Percentiles rank a stretch among this genome's conserved stretches.
phyloP scores from a whole-genome alignment of 2,797 vertebrate species.

The Triplophysa yarkandensis region DNA sequence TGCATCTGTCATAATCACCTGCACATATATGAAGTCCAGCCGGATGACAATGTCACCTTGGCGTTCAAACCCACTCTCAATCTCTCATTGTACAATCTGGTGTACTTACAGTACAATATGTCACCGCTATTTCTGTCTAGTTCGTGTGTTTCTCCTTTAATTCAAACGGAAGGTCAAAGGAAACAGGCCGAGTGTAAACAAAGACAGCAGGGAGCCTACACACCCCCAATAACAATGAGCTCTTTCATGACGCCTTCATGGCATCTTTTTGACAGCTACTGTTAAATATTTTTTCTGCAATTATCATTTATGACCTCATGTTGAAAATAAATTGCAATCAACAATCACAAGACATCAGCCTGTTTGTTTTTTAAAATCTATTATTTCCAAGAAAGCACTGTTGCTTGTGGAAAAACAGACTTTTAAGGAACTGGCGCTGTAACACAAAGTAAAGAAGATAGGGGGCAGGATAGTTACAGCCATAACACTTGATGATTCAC shows the following conservation, averaged over 20 bases:
- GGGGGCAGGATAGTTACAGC: constrained; percentile 63
- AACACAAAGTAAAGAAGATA: constrained; percentile 55
- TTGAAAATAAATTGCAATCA: too few species aligned
- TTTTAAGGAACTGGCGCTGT: constrained; percentile 43
- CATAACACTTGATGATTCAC: background rate
- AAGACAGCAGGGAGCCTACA: constrained; percentile 3
- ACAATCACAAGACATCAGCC: background rate
- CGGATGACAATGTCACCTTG: constrained; percentile 46
- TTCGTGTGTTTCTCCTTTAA: constrained; percentile 8
- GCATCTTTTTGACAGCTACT: background rate
- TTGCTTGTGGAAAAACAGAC: background rate
- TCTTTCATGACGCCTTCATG: background rate
- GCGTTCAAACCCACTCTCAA: constrained; percentile 25
- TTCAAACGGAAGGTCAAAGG: constrained; percentile 31
- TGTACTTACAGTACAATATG: background rate
- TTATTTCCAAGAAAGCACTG: background rate
- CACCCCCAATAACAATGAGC: background rate
- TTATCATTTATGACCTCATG: too few species aligned
- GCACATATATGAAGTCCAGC: constrained; percentile 10
- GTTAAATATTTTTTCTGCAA: too few species aligned
- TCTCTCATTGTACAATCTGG: constrained; percentile 14
- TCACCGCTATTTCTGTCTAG: constrained; percentile 4
- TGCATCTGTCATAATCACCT: constrained; percentile 3
- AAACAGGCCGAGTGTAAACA: constrained; percentile 35
- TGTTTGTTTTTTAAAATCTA: background rate